Evolutionary conservation across 2,797 vertebrate species (phyloP).

Genomic region (Bradypodion ventrale): DNA sequence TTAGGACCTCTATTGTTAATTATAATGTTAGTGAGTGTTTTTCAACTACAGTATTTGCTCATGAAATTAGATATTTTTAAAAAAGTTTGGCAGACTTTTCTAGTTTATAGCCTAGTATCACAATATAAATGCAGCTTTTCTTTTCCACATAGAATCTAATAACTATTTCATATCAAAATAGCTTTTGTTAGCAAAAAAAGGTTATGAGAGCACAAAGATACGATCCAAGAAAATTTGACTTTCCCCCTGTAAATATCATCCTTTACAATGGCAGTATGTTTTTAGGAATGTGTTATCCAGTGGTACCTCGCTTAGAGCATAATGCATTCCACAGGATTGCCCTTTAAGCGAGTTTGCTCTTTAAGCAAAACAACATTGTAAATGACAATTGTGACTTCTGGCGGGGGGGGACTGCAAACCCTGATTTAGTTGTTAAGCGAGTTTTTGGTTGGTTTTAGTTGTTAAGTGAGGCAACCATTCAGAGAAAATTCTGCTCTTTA

Average conservation of each 20-base stretch:
- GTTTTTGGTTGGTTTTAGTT: too few relatives aligned
- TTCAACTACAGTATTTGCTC: background rate
- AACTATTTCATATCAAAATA: background rate
- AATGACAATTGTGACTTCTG: too few relatives aligned
- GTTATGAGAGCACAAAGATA: background rate
- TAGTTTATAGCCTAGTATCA: background rate
- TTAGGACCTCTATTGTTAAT: background rate
- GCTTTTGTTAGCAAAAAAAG: background rate
- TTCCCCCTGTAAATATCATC: background rate
- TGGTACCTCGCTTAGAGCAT: too few relatives aligned
- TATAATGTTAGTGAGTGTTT: background rate
- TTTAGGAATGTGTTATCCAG: background rate
- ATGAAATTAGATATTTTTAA: background rate
- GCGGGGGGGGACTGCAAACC: too few relatives aligned
- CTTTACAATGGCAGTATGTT: background rate
- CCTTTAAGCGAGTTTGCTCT: too few relatives aligned
- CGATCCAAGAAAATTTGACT: background rate
- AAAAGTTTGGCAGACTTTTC: background rate
- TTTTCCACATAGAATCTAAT: slow-evolving; percentile 1
- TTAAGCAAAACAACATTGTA: too few relatives aligned
- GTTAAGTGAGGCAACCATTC: too few relatives aligned
- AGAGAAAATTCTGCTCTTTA: too few relatives aligned
- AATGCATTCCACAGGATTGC: too few relatives aligned
- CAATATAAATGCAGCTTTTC: background rate
- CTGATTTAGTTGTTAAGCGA: too few relatives aligned